Evolutionary conservation across 2,888 invertebrate species (phyloP), one percentile per base, ranked within the genome.

Genomic region (Athrips mouffetella): DNA sequence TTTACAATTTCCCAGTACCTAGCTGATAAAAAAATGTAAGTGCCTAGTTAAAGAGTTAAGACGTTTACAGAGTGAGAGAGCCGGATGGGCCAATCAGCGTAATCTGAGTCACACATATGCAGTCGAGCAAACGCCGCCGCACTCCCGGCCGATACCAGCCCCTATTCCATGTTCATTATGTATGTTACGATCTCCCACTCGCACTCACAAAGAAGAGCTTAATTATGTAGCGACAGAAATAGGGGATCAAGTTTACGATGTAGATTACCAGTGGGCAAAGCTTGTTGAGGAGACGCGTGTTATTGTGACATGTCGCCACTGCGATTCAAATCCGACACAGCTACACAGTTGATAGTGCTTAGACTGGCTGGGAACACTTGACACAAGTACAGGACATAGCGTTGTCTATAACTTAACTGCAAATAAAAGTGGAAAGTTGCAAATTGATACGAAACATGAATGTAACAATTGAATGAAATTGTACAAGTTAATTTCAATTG

Each of bases 21-120:
- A 33, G 45, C 23, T 13, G 21, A 45, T 31, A 33, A 33, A 46
- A 46, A 45, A 49, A 45, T 33, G 25, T 45, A 49, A 45, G 33
- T 21, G 35, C 20, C 39, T 30, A 47, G 50, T 50, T 50, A 70
- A 70, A 74, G 71, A 76, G 76, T 80, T 79, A 68, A 76, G 70
- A 77, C 67, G 77, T 78, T 75, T 78, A 60, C 58, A 66, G 68
- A 73, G 73, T 73, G 74, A 72, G 73, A 73, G 74, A 72, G 71
- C 81, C 81, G 86, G 87, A 87, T 85, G 83, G 73, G 65, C 77
- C 84, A 86, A 86, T 87, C 82, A 81, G 68, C 70, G 65, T 65
- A 58, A 67, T 65, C 70, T 84, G 84, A 84, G 74, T 85, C 83
- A 86, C 70, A 68, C 76, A 63, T 73, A 67, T 59, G 63, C 67